Evolutionary conservation across 2,113 vertebrate genomes (phyloP).

Genomic region (Syngnathus typhle): DNA sequence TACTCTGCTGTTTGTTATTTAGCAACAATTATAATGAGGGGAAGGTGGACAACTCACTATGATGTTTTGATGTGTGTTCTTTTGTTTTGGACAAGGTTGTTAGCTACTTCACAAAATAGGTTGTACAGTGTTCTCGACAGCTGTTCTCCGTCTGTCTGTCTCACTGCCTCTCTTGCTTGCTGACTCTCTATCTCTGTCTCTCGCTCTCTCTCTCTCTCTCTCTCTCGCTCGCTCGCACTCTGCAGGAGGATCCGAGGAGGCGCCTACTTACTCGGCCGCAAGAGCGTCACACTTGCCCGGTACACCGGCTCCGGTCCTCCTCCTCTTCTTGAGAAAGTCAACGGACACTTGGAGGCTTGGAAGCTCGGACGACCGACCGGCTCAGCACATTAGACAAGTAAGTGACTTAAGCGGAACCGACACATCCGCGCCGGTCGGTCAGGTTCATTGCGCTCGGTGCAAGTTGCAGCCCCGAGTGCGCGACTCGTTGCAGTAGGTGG

Average conservation of each 20-base stretch:
- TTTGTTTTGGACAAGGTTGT: background rate
- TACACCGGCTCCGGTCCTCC: background rate
- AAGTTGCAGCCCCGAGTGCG: background rate
- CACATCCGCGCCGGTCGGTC: background rate
- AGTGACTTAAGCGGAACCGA: background rate
- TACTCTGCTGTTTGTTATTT: background rate
- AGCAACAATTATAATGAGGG: background rate
- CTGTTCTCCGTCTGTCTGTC: background rate
- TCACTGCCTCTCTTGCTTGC: background rate
- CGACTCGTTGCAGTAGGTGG: background rate
- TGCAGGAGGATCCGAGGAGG: constrained; percentile 7
- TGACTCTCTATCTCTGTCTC: background rate
- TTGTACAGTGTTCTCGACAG: background rate
- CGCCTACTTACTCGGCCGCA: background rate
- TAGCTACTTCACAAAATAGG: background rate
- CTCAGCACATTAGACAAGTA: background rate
- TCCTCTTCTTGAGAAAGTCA: background rate
- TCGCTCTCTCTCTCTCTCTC: background rate
- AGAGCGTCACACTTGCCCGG: background rate
- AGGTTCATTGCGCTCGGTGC: background rate
- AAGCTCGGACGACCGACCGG: background rate
- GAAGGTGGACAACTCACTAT: background rate
- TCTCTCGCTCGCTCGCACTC: background rate
- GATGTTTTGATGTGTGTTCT: background rate
- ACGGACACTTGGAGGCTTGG: background rate